Evolutionary conservation across 2,797 vertebrate species (phyloP).

Genomic region (Benthosema pterotum): DNA sequence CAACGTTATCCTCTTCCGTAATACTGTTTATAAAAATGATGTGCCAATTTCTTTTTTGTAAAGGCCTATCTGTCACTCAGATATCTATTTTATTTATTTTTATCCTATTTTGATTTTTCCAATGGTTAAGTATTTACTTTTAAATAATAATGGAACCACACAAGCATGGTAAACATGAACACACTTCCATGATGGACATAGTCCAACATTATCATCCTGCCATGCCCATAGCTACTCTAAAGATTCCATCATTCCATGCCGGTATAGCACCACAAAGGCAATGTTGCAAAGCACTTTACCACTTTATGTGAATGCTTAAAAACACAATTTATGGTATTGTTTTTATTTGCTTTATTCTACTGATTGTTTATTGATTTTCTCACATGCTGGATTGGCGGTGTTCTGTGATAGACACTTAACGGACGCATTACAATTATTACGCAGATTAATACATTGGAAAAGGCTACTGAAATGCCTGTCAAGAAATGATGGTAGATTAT

Average conservation of each 20-base stretch:
- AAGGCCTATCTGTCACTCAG: slow-evolving; percentile 45
- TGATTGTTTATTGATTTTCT: slow-evolving; percentile 23
- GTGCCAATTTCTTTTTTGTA: slow-evolving; percentile 78
- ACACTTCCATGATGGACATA: slow-evolving; percentile 20
- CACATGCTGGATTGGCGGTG: no score
- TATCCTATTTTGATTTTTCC: slow-evolving; percentile 47
- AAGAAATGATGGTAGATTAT: no score
- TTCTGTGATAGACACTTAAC: no score
- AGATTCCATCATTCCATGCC: slow-evolving; percentile 29
- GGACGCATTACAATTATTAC: slow-evolving; percentile 10
- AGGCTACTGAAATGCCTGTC: slow-evolving; percentile 5
- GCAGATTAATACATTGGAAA: slow-evolving; percentile 26
- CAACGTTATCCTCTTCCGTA: slow-evolving; percentile 58
- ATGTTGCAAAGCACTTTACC: slow-evolving; percentile 65
- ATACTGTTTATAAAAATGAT: slow-evolving; percentile 60
- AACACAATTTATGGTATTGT: slow-evolving; percentile 36
- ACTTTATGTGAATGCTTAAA: slow-evolving; percentile 12
- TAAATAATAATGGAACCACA: slow-evolving; percentile 28
- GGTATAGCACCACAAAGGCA: slow-evolving; percentile 58
- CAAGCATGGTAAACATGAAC: slow-evolving; percentile 50
- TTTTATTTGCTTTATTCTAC: slow-evolving; percentile 31
- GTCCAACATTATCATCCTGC: slow-evolving; percentile 22
- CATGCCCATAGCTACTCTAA: slow-evolving; percentile 30
- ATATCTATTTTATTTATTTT: slow-evolving; percentile 45
- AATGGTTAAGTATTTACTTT: slow-evolving; percentile 50